Evolutionary conservation across 2,113 vertebrate species (phyloP).

Genomic region (Numida meleagris): DNA sequence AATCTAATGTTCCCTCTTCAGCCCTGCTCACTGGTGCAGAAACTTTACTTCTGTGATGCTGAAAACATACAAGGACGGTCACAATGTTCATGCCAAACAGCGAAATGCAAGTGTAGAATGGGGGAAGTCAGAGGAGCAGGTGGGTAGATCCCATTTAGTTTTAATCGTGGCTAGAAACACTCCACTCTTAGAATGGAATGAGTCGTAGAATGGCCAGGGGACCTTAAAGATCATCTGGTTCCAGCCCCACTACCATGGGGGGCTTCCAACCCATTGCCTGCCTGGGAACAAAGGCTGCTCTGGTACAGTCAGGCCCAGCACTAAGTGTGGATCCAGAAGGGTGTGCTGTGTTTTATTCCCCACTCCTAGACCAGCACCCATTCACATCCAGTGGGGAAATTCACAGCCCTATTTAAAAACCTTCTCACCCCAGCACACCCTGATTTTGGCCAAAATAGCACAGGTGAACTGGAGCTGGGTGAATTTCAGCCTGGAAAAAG

Average conservation of each 20-base stretch:
- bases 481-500: not conserved
- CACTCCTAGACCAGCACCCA: not conserved
- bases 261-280: too few relatives aligned
- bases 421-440: not conserved
- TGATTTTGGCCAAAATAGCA: not conserved
- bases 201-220: too few relatives aligned
- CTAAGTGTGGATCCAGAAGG: rapidly evolving
- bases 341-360: not conserved
- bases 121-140: not conserved
- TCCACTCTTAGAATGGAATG: not conserved
- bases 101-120: not conserved
- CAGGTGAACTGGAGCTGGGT: not conserved
- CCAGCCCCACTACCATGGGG: too few relatives aligned
- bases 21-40: not conserved
- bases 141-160: not conserved
- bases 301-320: not conserved
- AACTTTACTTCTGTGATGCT: not conserved
- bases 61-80: not conserved
- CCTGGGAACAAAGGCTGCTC: not conserved
- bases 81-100: not conserved
- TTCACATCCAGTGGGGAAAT: rapidly evolving
- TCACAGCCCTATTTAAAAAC: not conserved
- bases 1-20: not conserved
- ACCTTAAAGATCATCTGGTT: too few relatives aligned
- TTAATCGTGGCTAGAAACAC: not conserved